Evolutionary conservation across 2,888 invertebrate genomes (phyloP).

Genomic region (Rhabditoides inermis): DNA sequence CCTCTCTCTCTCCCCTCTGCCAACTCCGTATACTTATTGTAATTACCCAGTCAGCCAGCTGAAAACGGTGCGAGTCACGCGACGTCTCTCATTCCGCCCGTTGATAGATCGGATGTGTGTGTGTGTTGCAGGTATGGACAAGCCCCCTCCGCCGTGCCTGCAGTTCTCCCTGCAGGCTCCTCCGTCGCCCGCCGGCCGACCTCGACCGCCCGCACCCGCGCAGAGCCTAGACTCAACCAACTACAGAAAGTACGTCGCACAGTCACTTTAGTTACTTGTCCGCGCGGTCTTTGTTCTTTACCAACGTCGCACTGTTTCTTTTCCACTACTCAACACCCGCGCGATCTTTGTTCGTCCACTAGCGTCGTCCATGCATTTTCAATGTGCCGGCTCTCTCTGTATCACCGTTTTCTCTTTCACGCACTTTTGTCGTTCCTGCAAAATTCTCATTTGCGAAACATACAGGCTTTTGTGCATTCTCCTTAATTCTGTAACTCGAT

Average conservation of each 20-base stretch:
- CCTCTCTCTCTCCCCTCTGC: too few species aligned
- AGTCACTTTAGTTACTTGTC: background rate
- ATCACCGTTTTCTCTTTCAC: conserved; percentile 1
- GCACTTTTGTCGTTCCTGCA: background rate
- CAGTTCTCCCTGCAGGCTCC: too few species aligned
- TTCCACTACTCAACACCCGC: background rate
- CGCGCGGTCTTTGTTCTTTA: background rate
- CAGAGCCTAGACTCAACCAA: background rate
- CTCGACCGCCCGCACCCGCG: background rate
- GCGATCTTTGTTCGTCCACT: too few species aligned
- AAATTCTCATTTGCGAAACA: too few species aligned
- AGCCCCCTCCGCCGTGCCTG: too few species aligned
- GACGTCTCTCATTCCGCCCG: too few species aligned
- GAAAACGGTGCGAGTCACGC: too few species aligned
- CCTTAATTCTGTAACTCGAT: background rate
- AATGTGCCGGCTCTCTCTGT: background rate
- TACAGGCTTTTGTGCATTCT: background rate
- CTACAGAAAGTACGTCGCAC: background rate
- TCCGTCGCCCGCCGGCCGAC: too few species aligned
- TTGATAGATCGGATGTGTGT: too few species aligned
- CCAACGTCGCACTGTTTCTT: background rate
- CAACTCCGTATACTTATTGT: too few species aligned
- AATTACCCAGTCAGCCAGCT: too few species aligned
- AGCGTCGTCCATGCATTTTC: background rate
- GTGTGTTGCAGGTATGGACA: too few species aligned